Evolutionary conservation across 2,888 invertebrate species (phyloP).

Genomic region (Diloba caeruleocephala): DNA sequence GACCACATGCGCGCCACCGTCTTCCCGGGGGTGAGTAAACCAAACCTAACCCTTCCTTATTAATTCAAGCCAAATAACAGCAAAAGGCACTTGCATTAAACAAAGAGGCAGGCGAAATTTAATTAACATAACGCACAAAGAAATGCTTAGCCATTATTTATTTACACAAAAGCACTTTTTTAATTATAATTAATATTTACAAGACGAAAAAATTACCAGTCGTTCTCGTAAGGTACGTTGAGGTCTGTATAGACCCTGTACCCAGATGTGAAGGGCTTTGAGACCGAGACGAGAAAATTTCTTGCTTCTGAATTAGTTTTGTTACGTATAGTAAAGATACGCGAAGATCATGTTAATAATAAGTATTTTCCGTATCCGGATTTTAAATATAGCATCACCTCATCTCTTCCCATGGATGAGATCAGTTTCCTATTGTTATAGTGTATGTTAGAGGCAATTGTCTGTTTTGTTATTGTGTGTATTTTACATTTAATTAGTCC

Average conservation of each 20-base stretch:
- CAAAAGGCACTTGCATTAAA: constrained; percentile 84
- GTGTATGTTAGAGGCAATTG: too few species aligned
- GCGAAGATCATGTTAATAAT: too few species aligned
- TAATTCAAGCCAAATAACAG: constrained; percentile 67
- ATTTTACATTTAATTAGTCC: too few species aligned
- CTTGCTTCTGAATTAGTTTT: neutral
- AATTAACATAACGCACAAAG: constrained; percentile 82
- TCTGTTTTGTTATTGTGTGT: too few species aligned
- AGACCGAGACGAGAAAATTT: too few species aligned
- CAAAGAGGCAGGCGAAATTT: constrained; percentile 79
- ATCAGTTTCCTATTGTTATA: too few species aligned
- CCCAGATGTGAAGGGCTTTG: constrained; percentile 19
- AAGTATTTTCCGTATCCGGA: too few species aligned
- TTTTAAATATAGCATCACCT: too few species aligned
- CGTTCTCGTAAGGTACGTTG: constrained; percentile 30
- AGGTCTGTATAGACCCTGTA: constrained; percentile 54
- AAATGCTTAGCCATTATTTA: constrained; percentile 78
- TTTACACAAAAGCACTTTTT: constrained; percentile 82
- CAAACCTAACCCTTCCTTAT: too few species aligned
- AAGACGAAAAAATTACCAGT: constrained; percentile 69
- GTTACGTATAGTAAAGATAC: neutral
- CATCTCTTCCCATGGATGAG: too few species aligned
- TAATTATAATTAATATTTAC: constrained; percentile 88
- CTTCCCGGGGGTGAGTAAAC: too few species aligned
- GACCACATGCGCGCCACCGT: too few species aligned